These are phyloP conservation scores for Lycopodina hypogea DNA, from an alignment of 37 sponge, comb jelly and placozoan species.

Conservation along the genomic window DNA sequence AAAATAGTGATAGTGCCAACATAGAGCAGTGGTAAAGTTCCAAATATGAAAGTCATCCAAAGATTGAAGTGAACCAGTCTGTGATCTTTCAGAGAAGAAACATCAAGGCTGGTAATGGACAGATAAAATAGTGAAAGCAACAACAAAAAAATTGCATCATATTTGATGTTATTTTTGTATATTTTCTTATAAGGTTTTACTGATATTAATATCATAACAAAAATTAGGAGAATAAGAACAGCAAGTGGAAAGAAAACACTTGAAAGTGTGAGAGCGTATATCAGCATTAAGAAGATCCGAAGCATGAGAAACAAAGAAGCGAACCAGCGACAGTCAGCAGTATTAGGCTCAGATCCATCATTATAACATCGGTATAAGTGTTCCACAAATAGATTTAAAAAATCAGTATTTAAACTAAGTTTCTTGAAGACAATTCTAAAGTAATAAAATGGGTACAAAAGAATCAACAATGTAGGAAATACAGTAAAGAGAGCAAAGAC, in stretches of 20 bases:
- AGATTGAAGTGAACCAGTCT: too few species aligned
- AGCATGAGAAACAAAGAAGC: conserved; percentile 34
- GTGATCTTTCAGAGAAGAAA: too few species aligned
- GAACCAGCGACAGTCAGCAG: conserved; percentile 38
- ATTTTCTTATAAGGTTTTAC: neutral
- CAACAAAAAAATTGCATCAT: too few species aligned
- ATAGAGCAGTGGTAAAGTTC: too few species aligned
- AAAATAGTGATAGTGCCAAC: too few species aligned
- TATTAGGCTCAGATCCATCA: conserved; percentile 26
- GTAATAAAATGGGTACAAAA: neutral
- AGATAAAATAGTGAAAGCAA: too few species aligned
- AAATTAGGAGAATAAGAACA: neutral
- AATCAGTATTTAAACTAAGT: too few species aligned
- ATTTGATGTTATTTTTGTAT: neutral
- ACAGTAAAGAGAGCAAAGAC: conserved; percentile 14
- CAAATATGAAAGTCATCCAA: too few species aligned
- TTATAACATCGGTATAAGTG: conserved; percentile 54
- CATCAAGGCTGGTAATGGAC: too few species aligned
- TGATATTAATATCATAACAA: neutral
- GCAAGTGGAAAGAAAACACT: neutral
- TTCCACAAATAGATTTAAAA: conserved; percentile 26
- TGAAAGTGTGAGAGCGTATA: neutral
- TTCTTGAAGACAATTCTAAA: neutral
- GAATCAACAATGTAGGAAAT: conserved; percentile 34
- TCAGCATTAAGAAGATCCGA: neutral